A percentile compares a stretch with the other conserved stretches of the same genome.
phyloP scores from a whole-genome alignment of 2,888 invertebrate species.

The Dysmachus trigonus region DNA sequence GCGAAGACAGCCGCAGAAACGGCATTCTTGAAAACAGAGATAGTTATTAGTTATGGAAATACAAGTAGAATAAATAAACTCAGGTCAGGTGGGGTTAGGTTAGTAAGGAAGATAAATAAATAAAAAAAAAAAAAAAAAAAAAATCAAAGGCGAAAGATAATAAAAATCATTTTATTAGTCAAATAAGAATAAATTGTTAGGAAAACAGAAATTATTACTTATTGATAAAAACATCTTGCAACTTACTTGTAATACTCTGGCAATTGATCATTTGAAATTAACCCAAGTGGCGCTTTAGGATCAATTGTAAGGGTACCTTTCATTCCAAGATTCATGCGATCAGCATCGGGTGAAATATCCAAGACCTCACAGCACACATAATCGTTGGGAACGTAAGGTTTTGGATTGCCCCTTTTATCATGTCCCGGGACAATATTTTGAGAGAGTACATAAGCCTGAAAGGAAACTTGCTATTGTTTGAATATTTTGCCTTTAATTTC shows the following conservation, averaged over 20 bases:
- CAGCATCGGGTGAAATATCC: slow-evolving; percentile 85
- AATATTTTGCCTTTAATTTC: neutral
- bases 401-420: slow-evolving; percentile 81
- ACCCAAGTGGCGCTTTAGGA: slow-evolving; percentile 80
- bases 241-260: slow-evolving; percentile 86
- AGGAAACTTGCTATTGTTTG: neutral
- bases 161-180: neutral
- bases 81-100: neutral
- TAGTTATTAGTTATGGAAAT: neutral
- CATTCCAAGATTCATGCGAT: slow-evolving; percentile 89
- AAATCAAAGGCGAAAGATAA: neutral
- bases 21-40: too few relatives aligned
- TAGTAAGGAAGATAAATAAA: neutral
- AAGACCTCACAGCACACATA: slow-evolving; percentile 88
- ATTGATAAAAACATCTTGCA: slow-evolving; percentile 2
- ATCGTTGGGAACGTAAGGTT: slow-evolving; percentile 83
- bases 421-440: slow-evolving; percentile 65
- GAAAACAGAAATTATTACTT: neutral
- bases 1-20: too few relatives aligned
- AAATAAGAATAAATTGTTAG: neutral
- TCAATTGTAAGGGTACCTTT: slow-evolving; percentile 77
- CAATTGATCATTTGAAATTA: slow-evolving; percentile 83
- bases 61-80: neutral
- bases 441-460: slow-evolving; percentile 51
- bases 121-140: neutral